Conservation (phyloP, 1,140 invertebrate genomes). For the Argopecten irradians region DNA sequence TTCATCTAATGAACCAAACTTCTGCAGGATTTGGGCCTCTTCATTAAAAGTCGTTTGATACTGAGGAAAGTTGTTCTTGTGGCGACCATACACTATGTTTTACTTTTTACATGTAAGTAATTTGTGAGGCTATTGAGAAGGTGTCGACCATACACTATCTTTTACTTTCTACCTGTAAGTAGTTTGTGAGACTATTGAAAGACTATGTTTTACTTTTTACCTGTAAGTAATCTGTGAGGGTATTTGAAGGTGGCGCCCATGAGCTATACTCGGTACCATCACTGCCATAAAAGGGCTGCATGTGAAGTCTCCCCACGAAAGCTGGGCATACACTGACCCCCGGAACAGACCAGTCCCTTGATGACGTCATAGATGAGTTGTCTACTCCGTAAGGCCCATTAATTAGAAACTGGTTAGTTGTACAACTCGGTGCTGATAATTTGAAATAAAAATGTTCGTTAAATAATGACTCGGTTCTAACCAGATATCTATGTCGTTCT, state of each 20-base stretch:
- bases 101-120: not conserved
- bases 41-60: no score
- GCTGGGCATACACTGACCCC: not conserved
- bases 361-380: not conserved
- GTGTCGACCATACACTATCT: no score
- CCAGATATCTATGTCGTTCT: no score
- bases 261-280: not conserved
- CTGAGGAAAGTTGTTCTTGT: no score
- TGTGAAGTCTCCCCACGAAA: not conserved
- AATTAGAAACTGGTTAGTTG: not conserved
- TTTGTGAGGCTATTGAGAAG: not conserved
- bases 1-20: no score
- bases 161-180: not conserved
- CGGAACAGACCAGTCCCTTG: not conserved
- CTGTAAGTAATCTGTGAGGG: not conserved
- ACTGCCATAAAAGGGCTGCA: not conserved
- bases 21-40: no score
- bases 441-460: no score
- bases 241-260: not conserved
- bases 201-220: not conserved
- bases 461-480: no score
- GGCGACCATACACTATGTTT: no score
- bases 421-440: not conserved
- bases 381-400: not conserved
- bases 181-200: not conserved